Conservation (phyloP, 2,888 invertebrate genomes). For the Amphipyra tragopoginis region DNA sequence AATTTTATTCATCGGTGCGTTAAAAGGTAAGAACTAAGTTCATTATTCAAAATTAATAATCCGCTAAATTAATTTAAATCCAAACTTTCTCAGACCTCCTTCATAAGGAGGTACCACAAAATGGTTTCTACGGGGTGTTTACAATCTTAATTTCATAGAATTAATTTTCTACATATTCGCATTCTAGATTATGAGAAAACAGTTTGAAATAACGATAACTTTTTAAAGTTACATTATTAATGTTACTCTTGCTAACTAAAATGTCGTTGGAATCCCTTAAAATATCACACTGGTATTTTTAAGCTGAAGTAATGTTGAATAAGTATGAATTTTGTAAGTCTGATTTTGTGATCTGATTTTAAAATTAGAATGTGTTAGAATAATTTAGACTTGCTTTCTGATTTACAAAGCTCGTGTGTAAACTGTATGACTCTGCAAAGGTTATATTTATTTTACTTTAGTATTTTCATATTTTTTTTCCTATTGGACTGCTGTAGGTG, state of each 20-base stretch:
- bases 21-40: constrained; percentile 71
- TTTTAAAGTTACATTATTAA: constrained; percentile 41
- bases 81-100: constrained; percentile 79
- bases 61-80: constrained; percentile 86
- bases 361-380: constrained; percentile 36
- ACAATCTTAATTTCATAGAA: constrained; percentile 50
- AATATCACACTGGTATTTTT: constrained; percentile 48
- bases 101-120: constrained; percentile 68
- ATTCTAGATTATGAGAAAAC: constrained; percentile 21
- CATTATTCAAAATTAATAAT: constrained; percentile 88
- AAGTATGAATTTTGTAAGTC: constrained; percentile 26
- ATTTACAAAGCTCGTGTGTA: constrained; percentile 4
- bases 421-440: neutral
- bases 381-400: constrained; percentile 25
- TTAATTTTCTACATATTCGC: constrained; percentile 37
- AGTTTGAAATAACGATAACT: constrained; percentile 41
- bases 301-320: constrained; percentile 38
- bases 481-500: no score
- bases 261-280: constrained; percentile 25
- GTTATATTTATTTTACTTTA: neutral
- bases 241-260: constrained; percentile 32
- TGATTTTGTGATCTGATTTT: constrained; percentile 33
- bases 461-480: no score
- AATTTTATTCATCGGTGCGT: constrained; percentile 57
- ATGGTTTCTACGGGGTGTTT: constrained; percentile 74